Evolutionary conservation across 64 coral and sea anemone species (phyloP).

Genomic region (Catalaphyllia jardinei): DNA sequence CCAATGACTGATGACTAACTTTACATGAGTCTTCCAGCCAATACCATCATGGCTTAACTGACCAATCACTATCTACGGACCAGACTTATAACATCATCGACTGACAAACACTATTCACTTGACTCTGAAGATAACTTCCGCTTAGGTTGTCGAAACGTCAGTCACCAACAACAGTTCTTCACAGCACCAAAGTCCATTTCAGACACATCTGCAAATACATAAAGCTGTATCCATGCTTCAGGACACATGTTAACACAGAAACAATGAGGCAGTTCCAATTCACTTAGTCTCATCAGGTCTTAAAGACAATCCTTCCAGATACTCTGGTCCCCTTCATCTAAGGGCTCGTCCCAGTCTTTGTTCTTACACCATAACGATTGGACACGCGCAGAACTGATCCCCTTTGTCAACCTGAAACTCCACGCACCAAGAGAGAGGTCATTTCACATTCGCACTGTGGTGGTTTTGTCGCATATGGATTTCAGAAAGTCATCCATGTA

Average conservation of each 20-base stretch:
- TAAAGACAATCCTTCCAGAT: slow-evolving; percentile 4
- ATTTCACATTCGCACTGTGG: slow-evolving; percentile 33
- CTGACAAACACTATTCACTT: no score
- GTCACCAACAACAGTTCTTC: no score
- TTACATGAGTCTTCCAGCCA: no score
- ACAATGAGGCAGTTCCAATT: slow-evolving; percentile 47
- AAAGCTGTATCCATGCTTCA: slow-evolving; percentile 12
- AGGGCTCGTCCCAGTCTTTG: slow-evolving; percentile 34
- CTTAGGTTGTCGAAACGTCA: no score
- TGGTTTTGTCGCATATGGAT: slow-evolving; percentile 37
- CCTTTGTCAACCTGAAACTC: slow-evolving; percentile 46
- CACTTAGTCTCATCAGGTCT: background rate
- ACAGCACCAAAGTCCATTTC: slow-evolving; percentile 29
- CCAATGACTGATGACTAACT: no score
- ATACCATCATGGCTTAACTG: no score
- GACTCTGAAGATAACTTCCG: no score
- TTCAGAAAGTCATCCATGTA: slow-evolving; percentile 67
- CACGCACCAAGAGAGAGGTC: slow-evolving; percentile 14
- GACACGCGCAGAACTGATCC: slow-evolving; percentile 48
- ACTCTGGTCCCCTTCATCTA: slow-evolving; percentile 22
- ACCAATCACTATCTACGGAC: no score
- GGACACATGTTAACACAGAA: background rate
- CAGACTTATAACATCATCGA: no score
- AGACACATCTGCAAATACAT: slow-evolving; percentile 26
- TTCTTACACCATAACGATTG: slow-evolving; percentile 32